Evolutionary conservation across 2,888 invertebrate genomes (phyloP), one percentile per base, ranked within the genome.

Genomic region (Lasioglossum lativentre): DNA sequence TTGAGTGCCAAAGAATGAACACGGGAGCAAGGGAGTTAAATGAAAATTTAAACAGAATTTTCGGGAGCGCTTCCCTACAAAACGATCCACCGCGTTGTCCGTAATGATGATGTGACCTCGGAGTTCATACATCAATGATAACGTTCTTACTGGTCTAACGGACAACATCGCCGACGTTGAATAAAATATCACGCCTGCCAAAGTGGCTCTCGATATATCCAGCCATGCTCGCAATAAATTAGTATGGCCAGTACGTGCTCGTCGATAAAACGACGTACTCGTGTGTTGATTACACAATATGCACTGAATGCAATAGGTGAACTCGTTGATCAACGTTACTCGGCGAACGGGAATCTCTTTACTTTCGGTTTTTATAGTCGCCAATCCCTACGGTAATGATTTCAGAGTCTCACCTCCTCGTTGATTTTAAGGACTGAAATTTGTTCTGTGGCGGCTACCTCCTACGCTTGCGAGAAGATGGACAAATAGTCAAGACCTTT

Each of bases 131-230:
- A 72, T 82, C 74, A 81, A 76, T 78, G 86, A 89, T 89, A 83
- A 88, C 80, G 81, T 80, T 84, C 59, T 81, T 71, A 84, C 77
- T 75, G 27, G 34, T 47, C 59, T 42, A 56, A 23, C 38, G 40
- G 70, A 76, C 71, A 77, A 76, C 71, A 77, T 34, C 76, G 45
- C 59, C 27, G 40, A 70, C 40, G 19, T 47, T 81, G 86, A 88
- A 88, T 88, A 90, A 88, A 88, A 86, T 90, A 85, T 85, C 70
- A 34, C 45, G 30, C 47, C 47, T 47, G 80, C 80, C 80, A 86
- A 88, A 88, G 83, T 82, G 82, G 68, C 78, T 71, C 74, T 74
- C 75, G 73, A 78, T 77, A 76, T 42, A 82, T 78, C 66, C 76
- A 56, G 63, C 45, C 63, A 68, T 23, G 59, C 19, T 56, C 23